These are phyloP conservation scores for Orthonychiurus folsomi DNA, from an alignment of 2,888 invertebrate genomes.

Conservation along the genomic window DNA sequence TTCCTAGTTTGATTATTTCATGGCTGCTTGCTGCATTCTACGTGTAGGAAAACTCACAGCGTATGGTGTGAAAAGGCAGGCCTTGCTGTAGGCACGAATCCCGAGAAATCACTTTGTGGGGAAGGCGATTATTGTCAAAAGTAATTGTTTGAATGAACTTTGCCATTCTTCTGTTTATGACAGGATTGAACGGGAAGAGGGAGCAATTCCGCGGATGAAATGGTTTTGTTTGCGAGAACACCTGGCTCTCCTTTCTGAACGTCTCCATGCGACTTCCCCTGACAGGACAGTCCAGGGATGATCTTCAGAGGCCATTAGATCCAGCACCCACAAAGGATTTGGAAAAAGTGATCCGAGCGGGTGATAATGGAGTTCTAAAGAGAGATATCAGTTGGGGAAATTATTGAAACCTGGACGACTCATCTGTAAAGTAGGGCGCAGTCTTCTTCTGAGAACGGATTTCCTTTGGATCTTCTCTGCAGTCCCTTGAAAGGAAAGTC, in stretches of 20 bases:
- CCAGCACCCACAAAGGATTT: background rate
- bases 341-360: background rate
- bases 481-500: too few relatives aligned
- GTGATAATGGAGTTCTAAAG: background rate
- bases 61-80: too few relatives aligned
- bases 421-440: background rate
- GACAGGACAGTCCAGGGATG: background rate
- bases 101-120: too few relatives aligned
- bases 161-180: constrained; percentile 1
- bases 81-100: too few relatives aligned
- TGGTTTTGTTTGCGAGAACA: background rate
- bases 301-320: background rate
- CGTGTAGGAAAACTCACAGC: too few relatives aligned
- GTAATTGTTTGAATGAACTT: background rate
- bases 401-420: background rate
- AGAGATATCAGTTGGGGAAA: background rate
- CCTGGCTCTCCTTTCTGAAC: too few relatives aligned
- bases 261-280: too few relatives aligned
- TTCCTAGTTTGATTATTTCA: too few relatives aligned
- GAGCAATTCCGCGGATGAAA: too few relatives aligned
- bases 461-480: too few relatives aligned
- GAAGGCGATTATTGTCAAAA: background rate
- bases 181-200: background rate
- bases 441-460: too few relatives aligned
- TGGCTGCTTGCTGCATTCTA: too few relatives aligned